A percentile compares a stretch with the other conserved stretches of the same genome.
Conservation (phyloP, 2,113 vertebrate genomes). For the Isurus oxyrinchus region DNA sequence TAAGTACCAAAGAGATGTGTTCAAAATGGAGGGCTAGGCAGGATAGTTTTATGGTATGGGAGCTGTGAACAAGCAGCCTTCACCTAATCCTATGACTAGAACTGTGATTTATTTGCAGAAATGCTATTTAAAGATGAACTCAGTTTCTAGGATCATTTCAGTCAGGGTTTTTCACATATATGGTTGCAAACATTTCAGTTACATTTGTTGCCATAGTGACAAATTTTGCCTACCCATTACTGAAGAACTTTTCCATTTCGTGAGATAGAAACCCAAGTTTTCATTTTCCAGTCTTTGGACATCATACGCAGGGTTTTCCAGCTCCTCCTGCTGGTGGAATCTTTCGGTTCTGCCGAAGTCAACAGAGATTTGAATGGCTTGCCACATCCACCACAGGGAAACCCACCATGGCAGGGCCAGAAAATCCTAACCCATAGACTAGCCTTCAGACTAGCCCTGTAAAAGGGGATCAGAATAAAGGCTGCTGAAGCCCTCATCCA, state of each 20-base stretch:
- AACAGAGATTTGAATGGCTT: too few species aligned
- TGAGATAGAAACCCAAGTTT: background rate
- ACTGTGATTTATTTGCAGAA: constrained; percentile 1
- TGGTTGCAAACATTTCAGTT: background rate
- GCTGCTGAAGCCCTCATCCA: too few species aligned
- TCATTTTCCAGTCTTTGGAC: background rate
- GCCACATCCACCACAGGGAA: too few species aligned
- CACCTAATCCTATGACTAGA: background rate
- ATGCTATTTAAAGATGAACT: background rate
- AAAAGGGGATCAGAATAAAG: background rate
- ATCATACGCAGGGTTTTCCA: background rate
- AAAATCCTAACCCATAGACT: background rate
- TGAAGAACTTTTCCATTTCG: background rate
- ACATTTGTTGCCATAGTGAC: background rate
- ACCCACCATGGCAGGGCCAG: too few species aligned
- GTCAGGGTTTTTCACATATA: background rate
- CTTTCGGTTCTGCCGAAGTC: too few species aligned
- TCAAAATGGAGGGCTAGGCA: too few species aligned
- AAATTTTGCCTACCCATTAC: background rate
- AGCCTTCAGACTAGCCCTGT: background rate
- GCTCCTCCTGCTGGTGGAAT: too few species aligned
- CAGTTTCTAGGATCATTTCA: background rate
- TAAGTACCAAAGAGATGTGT: too few species aligned
- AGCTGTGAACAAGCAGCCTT: background rate
- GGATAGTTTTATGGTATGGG: background rate